Conservation (phyloP, 2,113 vertebrate species). For the Cepphus grylle region DNA sequence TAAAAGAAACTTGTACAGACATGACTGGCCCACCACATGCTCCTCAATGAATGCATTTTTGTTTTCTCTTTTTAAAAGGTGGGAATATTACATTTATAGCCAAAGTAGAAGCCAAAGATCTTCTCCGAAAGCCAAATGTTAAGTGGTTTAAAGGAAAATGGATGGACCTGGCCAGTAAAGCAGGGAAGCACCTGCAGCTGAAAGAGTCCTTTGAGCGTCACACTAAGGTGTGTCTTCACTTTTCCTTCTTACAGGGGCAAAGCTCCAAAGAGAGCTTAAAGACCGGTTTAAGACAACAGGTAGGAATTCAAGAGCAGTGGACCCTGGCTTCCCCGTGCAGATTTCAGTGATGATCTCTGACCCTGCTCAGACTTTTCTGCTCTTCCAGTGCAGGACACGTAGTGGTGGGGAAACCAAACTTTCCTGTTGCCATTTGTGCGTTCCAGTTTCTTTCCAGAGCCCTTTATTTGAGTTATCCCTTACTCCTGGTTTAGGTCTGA, state of each 20-base stretch:
- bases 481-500: background rate
- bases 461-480: background rate
- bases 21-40: background rate
- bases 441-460: background rate
- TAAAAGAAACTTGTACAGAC: background rate
- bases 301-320: background rate
- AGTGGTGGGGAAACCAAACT: background rate
- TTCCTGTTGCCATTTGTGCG: background rate
- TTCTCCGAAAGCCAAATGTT: conserved; percentile 90
- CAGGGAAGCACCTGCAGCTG: conserved; percentile 94
- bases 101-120: conserved; percentile 96
- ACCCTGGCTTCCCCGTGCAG: background rate
- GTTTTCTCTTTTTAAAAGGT: conserved; percentile 73
- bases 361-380: background rate
- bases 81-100: conserved; percentile 90
- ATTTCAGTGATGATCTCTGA: background rate
- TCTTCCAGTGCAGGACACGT: background rate
- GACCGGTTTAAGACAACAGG: background rate
- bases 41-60: background rate
- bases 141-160: conserved; percentile 99
- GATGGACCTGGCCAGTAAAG: conserved; percentile 99
- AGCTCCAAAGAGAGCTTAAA: background rate
- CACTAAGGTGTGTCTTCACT: conserved; percentile 79
- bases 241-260: background rate
- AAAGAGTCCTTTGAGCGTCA: conserved; percentile 94